Evolutionary conservation across 1,140 invertebrate genomes (phyloP), one percentile per base, ranked within the genome.

Genomic region (Spodoptera frugiperda): DNA sequence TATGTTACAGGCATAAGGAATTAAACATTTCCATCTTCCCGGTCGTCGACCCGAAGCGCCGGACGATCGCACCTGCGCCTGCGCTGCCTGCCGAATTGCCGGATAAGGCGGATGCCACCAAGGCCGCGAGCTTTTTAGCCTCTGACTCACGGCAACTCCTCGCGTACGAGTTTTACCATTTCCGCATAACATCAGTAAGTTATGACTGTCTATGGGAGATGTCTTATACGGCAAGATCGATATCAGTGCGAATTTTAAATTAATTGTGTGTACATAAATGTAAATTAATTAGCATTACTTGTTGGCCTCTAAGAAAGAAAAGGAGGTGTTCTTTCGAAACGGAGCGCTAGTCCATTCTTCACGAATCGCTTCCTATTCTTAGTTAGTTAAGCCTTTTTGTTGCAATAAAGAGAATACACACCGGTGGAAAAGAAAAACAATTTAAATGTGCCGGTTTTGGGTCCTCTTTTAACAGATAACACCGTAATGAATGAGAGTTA

Each of bases 101-200:
- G 81, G 76, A 83, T 79, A 77, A 78, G 74, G 75, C 81, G 82
- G 81, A 86, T 78, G 76, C 78, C 68, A 54, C 59, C 81, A 84
- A 86, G 82, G 82, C 76, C 80, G 77, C 78, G 33, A 79, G 78
- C 78, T 80, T 82, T 82, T 85, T 73, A 81, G 55, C 70, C 76
- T 77, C 78, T 75, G 79, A 78, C 68, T 80, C 82, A 83, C 63
- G 14, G 25, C 44, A 73, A 73, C 54, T 61, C 14, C 39, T 73
- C 54, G 30, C 55, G 44, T 61, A 51, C 71, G 14, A 61, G 55
- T 73, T 61, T 72, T 30, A 48, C 21, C 55, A 49, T 57, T 73
- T 73, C 71, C 71, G 71, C 44, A 61, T 67, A 67, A 11, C 63
- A 67, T 67, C 19, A 48, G 2, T 11, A 63, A 49, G 63, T 25